Conservation (phyloP, 2,888 invertebrate species). For the Pecten maximus region DNA sequence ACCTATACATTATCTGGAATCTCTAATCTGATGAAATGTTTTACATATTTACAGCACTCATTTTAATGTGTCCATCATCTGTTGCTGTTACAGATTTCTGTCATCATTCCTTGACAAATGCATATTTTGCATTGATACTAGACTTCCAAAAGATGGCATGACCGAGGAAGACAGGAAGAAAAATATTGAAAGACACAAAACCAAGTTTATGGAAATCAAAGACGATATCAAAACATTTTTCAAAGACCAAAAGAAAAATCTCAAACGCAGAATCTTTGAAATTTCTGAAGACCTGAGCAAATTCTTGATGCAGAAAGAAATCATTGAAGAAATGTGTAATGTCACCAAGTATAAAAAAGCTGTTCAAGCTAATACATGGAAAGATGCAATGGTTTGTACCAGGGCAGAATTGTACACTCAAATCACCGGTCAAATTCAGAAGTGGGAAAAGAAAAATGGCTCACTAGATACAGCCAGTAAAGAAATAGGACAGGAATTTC, state of each 20-base stretch:
- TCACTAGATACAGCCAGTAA: conserved; percentile 62
- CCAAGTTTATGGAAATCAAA: conserved; percentile 40
- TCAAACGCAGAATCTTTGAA: conserved; percentile 51
- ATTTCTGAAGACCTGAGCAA: conserved; percentile 56
- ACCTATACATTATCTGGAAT: no score
- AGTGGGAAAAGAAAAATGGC: conserved; percentile 65
- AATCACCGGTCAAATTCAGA: conserved; percentile 56
- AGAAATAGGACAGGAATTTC: conserved; percentile 59
- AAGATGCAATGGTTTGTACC: conserved; percentile 57
- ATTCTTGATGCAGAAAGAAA: conserved; percentile 38
- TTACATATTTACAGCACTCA: no score
- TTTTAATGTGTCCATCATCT: no score
- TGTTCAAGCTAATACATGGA: conserved; percentile 52
- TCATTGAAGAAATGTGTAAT: conserved; percentile 38
- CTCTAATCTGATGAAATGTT: no score
- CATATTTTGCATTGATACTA: conserved; percentile 44
- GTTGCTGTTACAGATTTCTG: conserved; percentile 42
- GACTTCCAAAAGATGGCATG: conserved; percentile 35
- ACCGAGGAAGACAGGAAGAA: conserved; percentile 37
- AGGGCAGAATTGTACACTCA: conserved; percentile 58
- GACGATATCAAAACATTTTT: conserved; percentile 56
- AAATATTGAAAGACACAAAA: conserved; percentile 7
- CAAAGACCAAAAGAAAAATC: conserved; percentile 54
- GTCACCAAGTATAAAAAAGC: conserved; percentile 55
- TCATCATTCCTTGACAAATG: conserved; percentile 45